Base-by-base conservation (phyloP, 23 tunicate species). In the Clavelina lepadiformis region DNA sequence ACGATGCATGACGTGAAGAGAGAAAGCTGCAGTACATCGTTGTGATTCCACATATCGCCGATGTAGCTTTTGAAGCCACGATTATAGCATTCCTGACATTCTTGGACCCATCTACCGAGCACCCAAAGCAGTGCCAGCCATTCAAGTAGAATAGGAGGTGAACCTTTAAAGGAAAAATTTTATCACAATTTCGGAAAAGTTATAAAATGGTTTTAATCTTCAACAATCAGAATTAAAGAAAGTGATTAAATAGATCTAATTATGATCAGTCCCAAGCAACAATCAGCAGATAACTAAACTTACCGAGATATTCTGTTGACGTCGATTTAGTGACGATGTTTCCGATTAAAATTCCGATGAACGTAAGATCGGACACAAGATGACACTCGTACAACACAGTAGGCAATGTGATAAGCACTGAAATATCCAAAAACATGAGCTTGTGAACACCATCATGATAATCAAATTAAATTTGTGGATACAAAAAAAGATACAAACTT, bases 321-420 rank as follows among this genome's bases (percentile, higher is more conserved):
- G 34, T n/a, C 5, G 72, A 45, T 27, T 68, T 78, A 34, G 31
- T 38, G 28, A 55, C 46, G 23, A 81, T 35, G 35, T 81, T 66
- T 5, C 20, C 24, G 7, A 66, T 24, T 5, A 66, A 36, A 5
- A 66, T 28, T 30, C 18, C 56, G 3, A 66, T 45, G 22, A 66
- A 89, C 13, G 28, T 24, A 24, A 81, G 11, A 31, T 81, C 89
- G 13, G 97, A 89, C 64, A 69, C 61, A 68, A 89, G 60, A 52
- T 89, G 97, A 56, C 89, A 81, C 3, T 46, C 65, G 70, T 72
- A 89, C n/a, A 84, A 81, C 25, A 81, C 65, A 4, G 56, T 35
- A 3, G 95, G 95, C n/a, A n/a, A n/a, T n/a, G n/a, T n/a, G n/a
- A n/a, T n/a, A n/a, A n/a, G n/a, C n/a, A n/a, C n/a, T n/a, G n/a